These are phyloP conservation scores for Tholera decimalis DNA, from an alignment of 2,888 invertebrate genomes.

Conservation along the genomic window DNA sequence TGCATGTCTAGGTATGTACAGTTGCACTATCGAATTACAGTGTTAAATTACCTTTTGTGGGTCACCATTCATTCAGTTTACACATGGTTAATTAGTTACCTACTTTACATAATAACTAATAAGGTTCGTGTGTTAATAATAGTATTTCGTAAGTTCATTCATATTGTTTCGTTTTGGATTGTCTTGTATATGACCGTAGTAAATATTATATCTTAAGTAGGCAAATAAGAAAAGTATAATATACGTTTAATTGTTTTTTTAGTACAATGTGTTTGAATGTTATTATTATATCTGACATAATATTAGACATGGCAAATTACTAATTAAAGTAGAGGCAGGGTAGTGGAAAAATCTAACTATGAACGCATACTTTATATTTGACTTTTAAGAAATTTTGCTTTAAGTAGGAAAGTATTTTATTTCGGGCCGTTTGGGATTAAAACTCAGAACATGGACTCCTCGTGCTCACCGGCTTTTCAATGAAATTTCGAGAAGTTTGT, in stretches of 20 bases:
- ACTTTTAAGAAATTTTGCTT: too few species aligned
- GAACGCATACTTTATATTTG: neutral
- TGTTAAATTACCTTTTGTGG: constrained; percentile 58
- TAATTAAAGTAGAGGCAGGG: neutral
- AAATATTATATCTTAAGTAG: neutral
- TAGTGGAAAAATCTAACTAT: neutral
- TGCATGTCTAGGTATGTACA: constrained; percentile 5
- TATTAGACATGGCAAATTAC: neutral
- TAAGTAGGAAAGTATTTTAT: too few species aligned
- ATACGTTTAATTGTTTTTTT: neutral
- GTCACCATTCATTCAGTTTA: constrained; percentile 49
- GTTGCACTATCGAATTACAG: constrained; percentile 51
- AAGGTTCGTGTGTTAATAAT: constrained; percentile 6
- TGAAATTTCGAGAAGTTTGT: too few species aligned
- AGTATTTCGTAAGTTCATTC: constrained; percentile 9
- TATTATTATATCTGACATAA: neutral
- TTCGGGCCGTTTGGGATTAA: too few species aligned
- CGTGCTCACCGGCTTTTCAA: too few species aligned
- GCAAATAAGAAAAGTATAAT: neutral
- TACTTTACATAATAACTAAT: constrained; percentile 13
- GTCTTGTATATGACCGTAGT: neutral
- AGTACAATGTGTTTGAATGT: neutral
- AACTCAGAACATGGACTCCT: too few species aligned
- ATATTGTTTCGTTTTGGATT: neutral
- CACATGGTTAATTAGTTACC: constrained; percentile 14